phyloP scores from a whole-genome alignment of 2,113 vertebrate species.

The Sylvilagus bachmani region DNA sequence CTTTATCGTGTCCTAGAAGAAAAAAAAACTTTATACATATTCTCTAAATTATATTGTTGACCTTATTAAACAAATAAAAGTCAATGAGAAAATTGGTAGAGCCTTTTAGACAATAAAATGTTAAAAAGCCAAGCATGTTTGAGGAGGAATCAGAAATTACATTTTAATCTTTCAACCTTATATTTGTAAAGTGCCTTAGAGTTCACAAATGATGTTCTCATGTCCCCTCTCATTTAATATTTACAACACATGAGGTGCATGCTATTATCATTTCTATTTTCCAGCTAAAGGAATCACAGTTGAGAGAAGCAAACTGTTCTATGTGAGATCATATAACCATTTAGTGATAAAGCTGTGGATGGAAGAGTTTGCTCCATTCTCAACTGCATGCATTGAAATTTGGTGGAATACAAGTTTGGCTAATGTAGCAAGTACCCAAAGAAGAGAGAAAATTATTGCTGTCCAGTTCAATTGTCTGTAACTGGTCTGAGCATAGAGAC shows the following conservation, averaged over 20 bases:
- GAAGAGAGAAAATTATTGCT: neutral
- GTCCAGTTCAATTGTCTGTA: neutral
- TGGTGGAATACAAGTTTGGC: neutral
- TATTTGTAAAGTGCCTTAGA: constrained; percentile 75
- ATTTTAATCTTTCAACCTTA: constrained; percentile 79
- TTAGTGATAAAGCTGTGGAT: constrained; percentile 35
- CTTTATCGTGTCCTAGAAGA: constrained; percentile 55
- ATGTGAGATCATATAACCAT: constrained; percentile 43
- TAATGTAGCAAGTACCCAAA: neutral
- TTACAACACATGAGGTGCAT: constrained; percentile 52
- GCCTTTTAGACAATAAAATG: constrained; percentile 76
- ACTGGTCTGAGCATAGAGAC: neutral
- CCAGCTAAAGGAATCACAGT: constrained; percentile 25
- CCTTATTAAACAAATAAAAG: constrained; percentile 79
- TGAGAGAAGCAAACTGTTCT: constrained; percentile 53
- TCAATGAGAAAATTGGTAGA: constrained; percentile 74
- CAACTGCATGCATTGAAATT: neutral
- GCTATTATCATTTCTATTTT: constrained; percentile 66
- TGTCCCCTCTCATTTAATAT: constrained; percentile 57
- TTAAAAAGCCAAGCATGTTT: constrained; percentile 76
- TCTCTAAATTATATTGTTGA: constrained; percentile 68
- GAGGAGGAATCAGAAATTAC: constrained; percentile 71
- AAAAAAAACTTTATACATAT: constrained; percentile 57
- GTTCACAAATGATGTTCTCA: constrained; percentile 67
- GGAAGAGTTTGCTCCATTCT: constrained; percentile 32